These are phyloP conservation scores for Brachylomia viminalis DNA, from an alignment of 2,888 invertebrate species.

Conservation along the genomic window DNA sequence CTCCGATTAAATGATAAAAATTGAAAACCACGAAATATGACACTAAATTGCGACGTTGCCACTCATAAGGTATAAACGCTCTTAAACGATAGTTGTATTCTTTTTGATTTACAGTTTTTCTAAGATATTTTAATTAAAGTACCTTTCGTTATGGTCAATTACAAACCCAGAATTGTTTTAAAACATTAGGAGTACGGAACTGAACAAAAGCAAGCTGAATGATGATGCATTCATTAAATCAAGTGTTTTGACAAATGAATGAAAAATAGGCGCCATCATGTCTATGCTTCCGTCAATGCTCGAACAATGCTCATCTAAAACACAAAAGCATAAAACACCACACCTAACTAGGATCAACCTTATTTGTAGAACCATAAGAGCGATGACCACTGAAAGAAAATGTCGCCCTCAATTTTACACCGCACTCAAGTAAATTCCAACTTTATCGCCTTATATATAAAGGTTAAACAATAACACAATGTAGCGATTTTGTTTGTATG, in stretches of 20 bases:
- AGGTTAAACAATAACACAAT: conserved; percentile 62
- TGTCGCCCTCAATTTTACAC: conserved; percentile 51
- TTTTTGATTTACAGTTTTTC: too few species aligned
- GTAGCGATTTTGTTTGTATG: conserved; percentile 68
- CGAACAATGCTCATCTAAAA: conserved; percentile 76
- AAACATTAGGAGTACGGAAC: conserved; percentile 20
- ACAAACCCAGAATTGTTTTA: neutral
- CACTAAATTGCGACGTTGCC: too few species aligned
- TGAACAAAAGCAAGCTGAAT: conserved; percentile 28
- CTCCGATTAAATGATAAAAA: too few species aligned
- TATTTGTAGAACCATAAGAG: conserved; percentile 45
- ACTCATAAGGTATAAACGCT: too few species aligned
- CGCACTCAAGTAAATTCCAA: conserved; percentile 65
- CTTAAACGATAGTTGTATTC: too few species aligned
- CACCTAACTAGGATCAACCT: conserved; percentile 61
- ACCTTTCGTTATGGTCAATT: neutral
- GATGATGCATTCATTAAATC: conserved; percentile 63
- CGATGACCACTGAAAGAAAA: conserved; percentile 35
- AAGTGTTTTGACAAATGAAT: conserved; percentile 76
- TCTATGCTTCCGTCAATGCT: conserved; percentile 83
- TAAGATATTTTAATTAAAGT: too few species aligned
- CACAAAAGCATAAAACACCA: conserved; percentile 36
- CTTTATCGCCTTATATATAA: conserved; percentile 63
- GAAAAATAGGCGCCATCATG: conserved; percentile 81
- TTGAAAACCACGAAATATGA: too few species aligned